phyloP scores from a whole-genome alignment of 1,140 invertebrate species.

The Drosophila ambigua region DNA sequence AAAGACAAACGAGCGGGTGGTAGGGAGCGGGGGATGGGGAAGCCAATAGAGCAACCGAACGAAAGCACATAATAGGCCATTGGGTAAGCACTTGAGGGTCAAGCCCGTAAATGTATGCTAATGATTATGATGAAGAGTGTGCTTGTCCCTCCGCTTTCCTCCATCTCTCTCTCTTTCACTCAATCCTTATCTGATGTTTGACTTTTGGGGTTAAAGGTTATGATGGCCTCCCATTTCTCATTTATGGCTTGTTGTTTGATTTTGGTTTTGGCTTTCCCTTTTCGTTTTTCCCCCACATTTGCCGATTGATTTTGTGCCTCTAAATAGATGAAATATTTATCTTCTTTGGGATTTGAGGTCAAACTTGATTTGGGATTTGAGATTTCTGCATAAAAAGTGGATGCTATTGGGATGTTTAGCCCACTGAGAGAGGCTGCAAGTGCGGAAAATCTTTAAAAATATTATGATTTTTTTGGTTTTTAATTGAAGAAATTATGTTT shows the following conservation, averaged over 20 bases:
- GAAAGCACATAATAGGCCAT: slow-evolving; percentile 72
- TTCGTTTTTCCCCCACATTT: slow-evolving; percentile 2
- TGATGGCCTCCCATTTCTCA: slow-evolving; percentile 36
- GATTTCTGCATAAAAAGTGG: no score
- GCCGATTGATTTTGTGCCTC: slow-evolving; percentile 49
- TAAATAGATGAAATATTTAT: no score
- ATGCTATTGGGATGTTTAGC: no score
- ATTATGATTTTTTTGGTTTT: no score
- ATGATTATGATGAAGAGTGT: slow-evolving; percentile 67
- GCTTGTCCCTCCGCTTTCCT: slow-evolving; percentile 4
- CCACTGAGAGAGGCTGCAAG: no score
- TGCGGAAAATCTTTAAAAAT: no score
- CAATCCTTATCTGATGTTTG: slow-evolving; percentile 16
- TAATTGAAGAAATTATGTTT: no score
- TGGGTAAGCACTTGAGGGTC: slow-evolving; percentile 70
- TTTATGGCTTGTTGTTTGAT: slow-evolving; percentile 47
- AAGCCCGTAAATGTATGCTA: slow-evolving; percentile 67
- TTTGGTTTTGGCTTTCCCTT: slow-evolving; percentile 4
- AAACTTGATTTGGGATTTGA: neutral
- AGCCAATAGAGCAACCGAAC: slow-evolving; percentile 66
- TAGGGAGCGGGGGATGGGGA: neutral
- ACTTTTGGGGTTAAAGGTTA: slow-evolving; percentile 34
- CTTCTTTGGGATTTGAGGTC: slow-evolving; percentile 5
- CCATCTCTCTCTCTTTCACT: neutral
- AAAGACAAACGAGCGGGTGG: slow-evolving; percentile 43